These are phyloP conservation scores for Mionectes macconnelli DNA, from an alignment of 2,113 vertebrate genomes.

Conservation along the genomic window DNA sequence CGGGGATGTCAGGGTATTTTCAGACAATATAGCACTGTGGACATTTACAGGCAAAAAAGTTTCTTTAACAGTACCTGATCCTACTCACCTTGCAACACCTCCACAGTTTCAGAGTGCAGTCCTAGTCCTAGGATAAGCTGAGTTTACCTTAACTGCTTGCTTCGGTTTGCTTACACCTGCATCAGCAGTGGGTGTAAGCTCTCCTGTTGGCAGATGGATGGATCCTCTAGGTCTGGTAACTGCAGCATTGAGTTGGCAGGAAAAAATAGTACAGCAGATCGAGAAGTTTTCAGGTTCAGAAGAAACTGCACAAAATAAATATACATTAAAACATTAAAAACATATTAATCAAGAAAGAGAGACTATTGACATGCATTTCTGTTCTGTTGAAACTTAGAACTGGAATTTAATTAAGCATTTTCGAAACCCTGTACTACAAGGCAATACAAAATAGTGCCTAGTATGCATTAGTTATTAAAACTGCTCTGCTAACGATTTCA, in stretches of 20 bases:
- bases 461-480: background rate
- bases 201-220: background rate
- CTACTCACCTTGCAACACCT: background rate
- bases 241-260: background rate
- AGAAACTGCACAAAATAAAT: background rate
- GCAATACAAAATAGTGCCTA: background rate
- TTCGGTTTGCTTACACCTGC: accelerated
- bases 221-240: background rate
- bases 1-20: background rate
- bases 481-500: background rate
- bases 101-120: background rate
- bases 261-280: background rate
- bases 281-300: background rate
- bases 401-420: background rate
- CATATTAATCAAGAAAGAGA: background rate
- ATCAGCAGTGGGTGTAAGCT: background rate
- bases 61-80: background rate
- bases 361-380: background rate
- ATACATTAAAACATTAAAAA: background rate
- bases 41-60: background rate
- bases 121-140: background rate
- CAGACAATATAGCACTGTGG: background rate
- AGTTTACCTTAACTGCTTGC: background rate
- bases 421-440: background rate
- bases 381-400: background rate